A percentile compares a stretch with the other conserved stretches of the same genome.
Conservation (phyloP, 1,140 invertebrate species). For the Eubasilissa regina region DNA sequence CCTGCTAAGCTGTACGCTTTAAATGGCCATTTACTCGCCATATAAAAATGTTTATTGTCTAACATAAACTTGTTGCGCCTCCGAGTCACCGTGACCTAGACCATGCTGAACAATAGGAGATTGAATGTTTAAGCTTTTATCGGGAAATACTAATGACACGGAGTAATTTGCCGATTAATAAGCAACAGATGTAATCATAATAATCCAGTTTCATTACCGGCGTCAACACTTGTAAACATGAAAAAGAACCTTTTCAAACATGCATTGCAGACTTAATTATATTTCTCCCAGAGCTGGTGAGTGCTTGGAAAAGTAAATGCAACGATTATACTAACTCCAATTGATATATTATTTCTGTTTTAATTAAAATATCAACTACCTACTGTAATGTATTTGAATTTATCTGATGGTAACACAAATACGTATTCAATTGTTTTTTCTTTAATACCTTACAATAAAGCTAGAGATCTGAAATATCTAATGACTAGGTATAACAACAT, state of each 20-base stretch:
- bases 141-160: slow-evolving; percentile 25
- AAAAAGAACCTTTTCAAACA: neutral
- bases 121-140: slow-evolving; percentile 14
- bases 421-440: no score
- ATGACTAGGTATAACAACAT: no score
- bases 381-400: no score
- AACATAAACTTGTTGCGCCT: neutral
- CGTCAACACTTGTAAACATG: slow-evolving; percentile 35
- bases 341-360: no score
- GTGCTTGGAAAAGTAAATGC: neutral
- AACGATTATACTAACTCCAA: no score
- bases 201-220: slow-evolving; percentile 33
- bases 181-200: slow-evolving; percentile 32
- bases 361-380: no score
- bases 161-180: slow-evolving; percentile 33
- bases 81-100: slow-evolving; percentile 2
- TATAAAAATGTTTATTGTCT: neutral
- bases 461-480: no score
- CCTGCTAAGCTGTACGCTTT: neutral
- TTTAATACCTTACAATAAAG: no score
- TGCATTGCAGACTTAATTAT: slow-evolving; percentile 17
- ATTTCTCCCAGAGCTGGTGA: neutral
- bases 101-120: slow-evolving; percentile 23
- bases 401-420: no score
- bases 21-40: slow-evolving; percentile 15